These are phyloP conservation scores for Vesta saturnalis DNA, from an alignment of 2,888 invertebrate species.

Conservation along the genomic window DNA sequence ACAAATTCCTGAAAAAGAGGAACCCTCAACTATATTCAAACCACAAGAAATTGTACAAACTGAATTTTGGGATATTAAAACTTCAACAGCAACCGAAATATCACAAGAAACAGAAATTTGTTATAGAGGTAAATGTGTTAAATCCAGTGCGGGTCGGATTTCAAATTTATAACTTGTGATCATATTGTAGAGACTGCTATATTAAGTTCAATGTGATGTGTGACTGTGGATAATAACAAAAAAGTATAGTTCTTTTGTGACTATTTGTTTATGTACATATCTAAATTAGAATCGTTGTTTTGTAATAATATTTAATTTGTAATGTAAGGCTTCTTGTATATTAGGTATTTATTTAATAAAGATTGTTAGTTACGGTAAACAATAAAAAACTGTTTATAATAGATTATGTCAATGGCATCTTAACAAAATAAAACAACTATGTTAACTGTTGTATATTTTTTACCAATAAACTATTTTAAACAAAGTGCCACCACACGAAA, in stretches of 20 bases:
- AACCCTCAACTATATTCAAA: background rate
- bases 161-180: constrained; percentile 10
- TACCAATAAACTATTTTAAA: too few relatives aligned
- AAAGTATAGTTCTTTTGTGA: background rate
- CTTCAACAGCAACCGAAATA: constrained; percentile 83
- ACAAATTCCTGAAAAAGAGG: background rate
- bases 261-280: constrained; percentile 6
- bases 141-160: constrained; percentile 59
- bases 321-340: background rate
- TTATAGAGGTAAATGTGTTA: constrained; percentile 85
- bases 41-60: constrained; percentile 46
- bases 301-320: background rate
- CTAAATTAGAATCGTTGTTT: background rate
- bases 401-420: constrained; percentile 1
- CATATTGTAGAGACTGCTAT: constrained; percentile 25
- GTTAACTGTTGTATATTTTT: too few relatives aligned
- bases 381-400: background rate
- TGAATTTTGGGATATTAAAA: constrained; percentile 69
- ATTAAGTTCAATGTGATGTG: constrained; percentile 36
- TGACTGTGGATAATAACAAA: constrained; percentile 21
- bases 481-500: too few relatives aligned
- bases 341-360: constrained; percentile 7
- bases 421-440: too few relatives aligned
- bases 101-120: constrained; percentile 91
- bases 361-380: background rate